A percentile compares a stretch with the other conserved stretches of the same genome.
These are phyloP conservation scores for Eupithecia insigniata DNA, from an alignment of 2,888 invertebrate genomes.

Conservation along the genomic window DNA sequence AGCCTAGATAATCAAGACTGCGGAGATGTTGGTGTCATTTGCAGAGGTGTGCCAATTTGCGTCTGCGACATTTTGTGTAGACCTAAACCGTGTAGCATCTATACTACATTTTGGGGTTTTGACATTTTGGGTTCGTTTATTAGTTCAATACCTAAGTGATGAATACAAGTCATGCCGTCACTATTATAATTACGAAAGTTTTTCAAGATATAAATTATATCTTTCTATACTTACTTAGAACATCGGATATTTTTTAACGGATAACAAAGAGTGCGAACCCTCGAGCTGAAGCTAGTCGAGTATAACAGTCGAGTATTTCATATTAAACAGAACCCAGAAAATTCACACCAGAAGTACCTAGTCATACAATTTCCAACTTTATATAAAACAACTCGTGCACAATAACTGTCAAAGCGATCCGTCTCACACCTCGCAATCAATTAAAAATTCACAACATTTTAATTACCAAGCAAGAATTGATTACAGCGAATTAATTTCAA, in stretches of 20 bases:
- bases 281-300: not conserved
- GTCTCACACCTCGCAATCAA: slow-evolving; percentile 37
- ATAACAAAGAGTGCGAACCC: not conserved
- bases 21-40: not conserved
- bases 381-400: slow-evolving; percentile 14
- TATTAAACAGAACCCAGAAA: not conserved
- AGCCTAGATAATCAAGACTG: not conserved
- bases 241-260: not conserved
- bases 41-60: not conserved
- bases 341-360: not conserved
- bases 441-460: slow-evolving; percentile 46
- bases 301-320: too few relatives aligned
- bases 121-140: not conserved
- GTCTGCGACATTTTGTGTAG: not conserved
- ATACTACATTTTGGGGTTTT: not conserved
- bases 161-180: not conserved
- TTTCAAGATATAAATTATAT: not conserved
- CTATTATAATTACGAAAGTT: not conserved
- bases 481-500: slow-evolving; percentile 76
- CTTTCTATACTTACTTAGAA: not conserved
- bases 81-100: too few relatives aligned
- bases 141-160: not conserved
- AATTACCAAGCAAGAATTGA: slow-evolving; percentile 67
- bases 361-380: slow-evolving; percentile 1
- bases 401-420: slow-evolving; percentile 15